Evolutionary conservation across 2,888 invertebrate species (phyloP).

Genomic region (Mythimna loreyi): DNA sequence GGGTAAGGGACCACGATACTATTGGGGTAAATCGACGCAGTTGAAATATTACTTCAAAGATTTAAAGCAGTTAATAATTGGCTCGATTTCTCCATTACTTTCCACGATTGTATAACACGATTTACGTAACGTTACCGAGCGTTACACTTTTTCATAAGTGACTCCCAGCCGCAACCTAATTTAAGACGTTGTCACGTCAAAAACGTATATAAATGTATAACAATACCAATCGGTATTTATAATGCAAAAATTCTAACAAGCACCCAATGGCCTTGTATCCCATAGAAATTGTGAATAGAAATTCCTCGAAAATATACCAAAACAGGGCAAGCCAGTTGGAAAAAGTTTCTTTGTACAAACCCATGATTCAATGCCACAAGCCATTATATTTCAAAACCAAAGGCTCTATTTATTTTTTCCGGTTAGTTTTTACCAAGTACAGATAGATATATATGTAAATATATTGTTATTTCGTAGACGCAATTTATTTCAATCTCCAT

Average conservation of each 20-base stretch:
- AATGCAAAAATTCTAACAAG: neutral
- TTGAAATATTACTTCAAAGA: neutral
- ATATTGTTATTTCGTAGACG: slow-evolving; percentile 7
- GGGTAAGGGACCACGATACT: neutral
- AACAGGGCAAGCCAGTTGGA: too few species aligned
- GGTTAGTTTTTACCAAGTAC: neutral
- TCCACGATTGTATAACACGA: too few species aligned
- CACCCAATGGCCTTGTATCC: neutral
- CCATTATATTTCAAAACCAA: neutral
- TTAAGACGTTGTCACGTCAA: too few species aligned
- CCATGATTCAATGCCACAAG: neutral
- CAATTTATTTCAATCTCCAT: slow-evolving; percentile 29
- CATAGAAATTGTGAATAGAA: neutral
- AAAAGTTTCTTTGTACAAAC: neutral
- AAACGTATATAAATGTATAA: too few species aligned
- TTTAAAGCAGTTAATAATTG: neutral
- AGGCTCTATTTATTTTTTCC: neutral
- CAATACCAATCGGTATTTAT: too few species aligned
- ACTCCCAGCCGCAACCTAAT: too few species aligned
- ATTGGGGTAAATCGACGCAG: too few species aligned
- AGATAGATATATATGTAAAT: slow-evolving; percentile 5
- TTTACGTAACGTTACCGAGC: too few species aligned
- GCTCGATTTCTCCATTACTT: too few species aligned
- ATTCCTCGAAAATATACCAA: neutral
- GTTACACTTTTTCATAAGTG: too few species aligned